phyloP scores from a whole-genome alignment of 1,140 invertebrate genomes.

The Camponotus pennsylvanicus region DNA sequence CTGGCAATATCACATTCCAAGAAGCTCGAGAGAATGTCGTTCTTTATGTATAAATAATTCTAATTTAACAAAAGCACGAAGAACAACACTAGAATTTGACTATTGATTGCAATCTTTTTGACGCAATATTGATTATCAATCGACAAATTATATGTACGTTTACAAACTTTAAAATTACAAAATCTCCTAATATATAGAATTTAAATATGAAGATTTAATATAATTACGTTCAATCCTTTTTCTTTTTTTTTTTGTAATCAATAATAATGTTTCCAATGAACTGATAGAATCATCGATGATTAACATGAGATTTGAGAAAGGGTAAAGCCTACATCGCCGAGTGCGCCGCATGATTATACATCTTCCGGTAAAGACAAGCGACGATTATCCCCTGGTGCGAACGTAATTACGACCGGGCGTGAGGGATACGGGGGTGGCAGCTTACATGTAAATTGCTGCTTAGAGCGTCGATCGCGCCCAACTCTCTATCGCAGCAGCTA shows the following conservation, averaged over 20 bases:
- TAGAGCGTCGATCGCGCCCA: conserved; percentile 74
- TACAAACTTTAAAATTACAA: not conserved
- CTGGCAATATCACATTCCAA: not conserved
- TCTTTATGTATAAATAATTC: conserved; percentile 6
- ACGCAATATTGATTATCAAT: not conserved
- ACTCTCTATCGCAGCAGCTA: conserved; percentile 65
- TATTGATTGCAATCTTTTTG: not conserved
- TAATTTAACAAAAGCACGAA: not conserved
- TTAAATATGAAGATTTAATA: not conserved
- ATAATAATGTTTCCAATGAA: not conserved
- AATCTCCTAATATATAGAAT: not conserved
- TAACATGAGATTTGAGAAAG: not conserved
- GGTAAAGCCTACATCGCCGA: conserved; percentile 38
- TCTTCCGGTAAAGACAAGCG: conserved; percentile 68
- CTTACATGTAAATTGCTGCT: conserved; percentile 82
- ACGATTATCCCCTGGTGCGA: conserved; percentile 69
- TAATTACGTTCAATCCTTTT: not conserved
- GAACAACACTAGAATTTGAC: not conserved
- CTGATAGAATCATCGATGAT: conserved; percentile 33
- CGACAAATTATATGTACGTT: not conserved
- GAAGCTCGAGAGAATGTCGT: not conserved
- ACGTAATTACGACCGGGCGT: conserved; percentile 72
- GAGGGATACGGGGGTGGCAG: conserved; percentile 49
- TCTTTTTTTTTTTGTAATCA: not conserved
- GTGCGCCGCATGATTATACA: conserved; percentile 48